phyloP scores from a whole-genome alignment of 1,140 invertebrate species.

The Saccostrea echinata region DNA sequence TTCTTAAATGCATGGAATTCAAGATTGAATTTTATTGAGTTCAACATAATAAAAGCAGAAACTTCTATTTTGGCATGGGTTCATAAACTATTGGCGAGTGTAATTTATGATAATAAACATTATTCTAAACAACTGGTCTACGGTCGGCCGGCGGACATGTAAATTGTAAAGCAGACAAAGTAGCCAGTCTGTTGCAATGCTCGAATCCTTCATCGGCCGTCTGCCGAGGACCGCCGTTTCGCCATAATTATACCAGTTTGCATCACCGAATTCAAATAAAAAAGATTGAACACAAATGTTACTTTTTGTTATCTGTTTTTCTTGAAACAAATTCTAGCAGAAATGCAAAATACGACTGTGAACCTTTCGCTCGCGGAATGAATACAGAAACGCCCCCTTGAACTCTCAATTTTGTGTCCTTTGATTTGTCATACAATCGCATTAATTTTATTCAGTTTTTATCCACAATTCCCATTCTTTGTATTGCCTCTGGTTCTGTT shows the following conservation, averaged over 20 bases:
- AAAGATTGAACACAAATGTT: slow-evolving; percentile 27
- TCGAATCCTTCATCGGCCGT: slow-evolving; percentile 33
- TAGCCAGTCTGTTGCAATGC: slow-evolving; percentile 16
- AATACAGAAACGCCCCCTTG: slow-evolving; percentile 5
- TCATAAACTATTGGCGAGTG: slow-evolving; percentile 31
- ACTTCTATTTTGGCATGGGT: not conserved
- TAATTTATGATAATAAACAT: slow-evolving; percentile 38
- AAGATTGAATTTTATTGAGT: not conserved
- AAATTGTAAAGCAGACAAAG: slow-evolving; percentile 30
- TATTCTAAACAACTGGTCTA: not conserved
- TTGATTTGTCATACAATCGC: slow-evolving; percentile 14
- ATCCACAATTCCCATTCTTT: not conserved
- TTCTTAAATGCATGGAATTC: not conserved
- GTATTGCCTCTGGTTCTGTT: not conserved
- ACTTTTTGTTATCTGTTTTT: slow-evolving; percentile 26
- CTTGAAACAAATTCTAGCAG: slow-evolving; percentile 24
- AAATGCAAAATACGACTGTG: slow-evolving; percentile 16
- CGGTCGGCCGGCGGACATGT: slow-evolving; percentile 32
- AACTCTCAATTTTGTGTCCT: not conserved
- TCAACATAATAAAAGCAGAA: not conserved
- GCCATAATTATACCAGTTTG: slow-evolving; percentile 36
- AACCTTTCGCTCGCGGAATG: not conserved
- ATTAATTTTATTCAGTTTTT: not conserved
- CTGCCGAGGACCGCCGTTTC: slow-evolving; percentile 12
- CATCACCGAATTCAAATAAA: slow-evolving; percentile 29